Evolutionary conservation across 37 sponge, comb jelly and placozoan genomes (phyloP), one percentile per base, ranked within the genome.

Genomic region (Hexactinellida sp.): DNA sequence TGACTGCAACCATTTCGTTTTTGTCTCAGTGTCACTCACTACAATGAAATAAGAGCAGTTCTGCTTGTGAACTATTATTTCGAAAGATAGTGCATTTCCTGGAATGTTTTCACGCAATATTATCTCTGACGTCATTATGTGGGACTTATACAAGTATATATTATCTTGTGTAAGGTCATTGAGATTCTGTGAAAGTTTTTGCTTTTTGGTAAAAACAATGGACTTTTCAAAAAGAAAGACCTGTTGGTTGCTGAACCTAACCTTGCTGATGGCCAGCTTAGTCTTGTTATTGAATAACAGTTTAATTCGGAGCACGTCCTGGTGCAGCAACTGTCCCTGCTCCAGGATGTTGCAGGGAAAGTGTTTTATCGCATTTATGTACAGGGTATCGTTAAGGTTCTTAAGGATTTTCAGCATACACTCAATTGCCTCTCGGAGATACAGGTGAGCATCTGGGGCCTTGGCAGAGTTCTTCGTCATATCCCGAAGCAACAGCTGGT

Each of bases 161-260:
- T 63, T 10, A 63, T 63, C 76, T 21, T 63, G 76, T 25, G 76
- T 63, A 28, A 63, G 76, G 76, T 63, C 76, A n/a, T 63, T 63
- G 3, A 63, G 21, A n/a, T 63, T 63, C 34, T 63, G 76, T 32
- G 76, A 63, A 3, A 63, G 76, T 63, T 63, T 63, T n/a, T 63
- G 76, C 13, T 63, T 63, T 23, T 63, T 63, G 3, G 76, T 63
- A n/a, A 63, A 63, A 32, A 63, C 76, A n/a, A 63, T 63, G 21
- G 76, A 63, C 76, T 63, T 63, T n/a, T 63, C 76, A n/a, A 63
- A 63, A 7, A 63, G 76, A 63, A 63, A 63, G 3, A 63, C 76
- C 13, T 63, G 76, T 23, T 63, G 76, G 13, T 3, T 63, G 28
- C 13, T 7, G 13, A n/a, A 10, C 30, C 76, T 63, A 10, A 63